phyloP scores from a whole-genome alignment of 2,797 vertebrate genomes.

The Eutrigla gurnardus region DNA sequence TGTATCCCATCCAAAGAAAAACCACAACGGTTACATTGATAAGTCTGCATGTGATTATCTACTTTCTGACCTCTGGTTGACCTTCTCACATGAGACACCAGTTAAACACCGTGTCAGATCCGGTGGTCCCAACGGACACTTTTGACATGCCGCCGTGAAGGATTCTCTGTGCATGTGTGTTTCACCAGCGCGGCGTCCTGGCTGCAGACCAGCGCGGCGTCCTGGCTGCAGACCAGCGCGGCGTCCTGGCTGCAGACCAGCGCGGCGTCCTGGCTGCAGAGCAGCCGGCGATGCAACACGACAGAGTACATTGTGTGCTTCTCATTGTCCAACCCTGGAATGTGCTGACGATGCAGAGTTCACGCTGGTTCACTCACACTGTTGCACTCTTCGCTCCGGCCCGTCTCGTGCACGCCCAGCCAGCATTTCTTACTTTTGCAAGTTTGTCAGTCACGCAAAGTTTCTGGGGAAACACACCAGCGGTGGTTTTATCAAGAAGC shows the following conservation, averaged over 20 bases:
- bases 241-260: slow-evolving; percentile 52
- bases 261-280: slow-evolving; percentile 48
- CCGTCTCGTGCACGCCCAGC: slow-evolving; percentile 51
- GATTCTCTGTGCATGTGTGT: slow-evolving; percentile 26
- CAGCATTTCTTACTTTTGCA: slow-evolving; percentile 53
- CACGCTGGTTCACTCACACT: slow-evolving; percentile 78
- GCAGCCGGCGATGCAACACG: slow-evolving; percentile 66
- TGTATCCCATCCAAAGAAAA: neutral
- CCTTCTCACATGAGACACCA: neutral
- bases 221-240: slow-evolving; percentile 12
- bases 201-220: slow-evolving; percentile 31
- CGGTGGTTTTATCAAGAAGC: slow-evolving; percentile 24
- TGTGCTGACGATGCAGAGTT: slow-evolving; percentile 82
- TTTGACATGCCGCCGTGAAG: neutral
- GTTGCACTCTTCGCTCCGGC: slow-evolving; percentile 65
- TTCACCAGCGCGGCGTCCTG: slow-evolving; percentile 32
- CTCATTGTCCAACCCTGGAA: slow-evolving; percentile 82
- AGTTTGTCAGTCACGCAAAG: slow-evolving; percentile 73
- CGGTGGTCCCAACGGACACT: neutral
- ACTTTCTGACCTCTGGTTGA: neutral
- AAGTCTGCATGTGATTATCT: slow-evolving; percentile 1
- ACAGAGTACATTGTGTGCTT: slow-evolving; percentile 81
- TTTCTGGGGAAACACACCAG: slow-evolving; percentile 34
- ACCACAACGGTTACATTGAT: neutral
- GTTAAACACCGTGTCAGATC: neutral